These are phyloP conservation scores for Drosophila arawakana DNA, from an alignment of 1,140 invertebrate genomes.

Conservation along the genomic window DNA sequence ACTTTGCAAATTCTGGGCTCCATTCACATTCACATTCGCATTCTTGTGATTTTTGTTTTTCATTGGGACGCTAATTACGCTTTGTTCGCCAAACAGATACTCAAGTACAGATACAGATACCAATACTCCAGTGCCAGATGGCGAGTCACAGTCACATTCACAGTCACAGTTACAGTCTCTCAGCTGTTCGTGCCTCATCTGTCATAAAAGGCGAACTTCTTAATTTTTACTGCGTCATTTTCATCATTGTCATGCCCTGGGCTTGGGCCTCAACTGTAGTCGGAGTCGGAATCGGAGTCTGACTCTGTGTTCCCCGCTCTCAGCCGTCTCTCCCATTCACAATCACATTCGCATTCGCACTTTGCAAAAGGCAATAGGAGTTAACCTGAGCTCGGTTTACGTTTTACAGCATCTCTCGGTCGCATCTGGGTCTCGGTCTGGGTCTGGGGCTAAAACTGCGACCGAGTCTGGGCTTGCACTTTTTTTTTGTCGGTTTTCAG, in stretches of 20 bases:
- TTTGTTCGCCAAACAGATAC: conserved; percentile 56
- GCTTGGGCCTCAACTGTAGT: conserved; percentile 29
- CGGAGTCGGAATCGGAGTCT: not conserved
- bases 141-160: conserved; percentile 5
- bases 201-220: conserved; percentile 84
- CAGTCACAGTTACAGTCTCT: conserved; percentile 31
- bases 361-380: conserved; percentile 56
- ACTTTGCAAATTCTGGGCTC: conserved; percentile 14
- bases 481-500: conserved; percentile 33
- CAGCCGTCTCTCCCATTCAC: conserved; percentile 18
- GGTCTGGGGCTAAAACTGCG: conserved; percentile 41
- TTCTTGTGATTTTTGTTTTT: conserved; percentile 46
- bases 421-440: conserved; percentile 48
- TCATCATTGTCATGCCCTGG: conserved; percentile 81
- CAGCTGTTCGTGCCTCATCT: conserved; percentile 83
- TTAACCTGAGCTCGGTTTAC: conserved; percentile 40
- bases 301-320: conserved; percentile 34
- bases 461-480: conserved; percentile 66
- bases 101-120: conserved; percentile 20
- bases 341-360: conserved; percentile 22
- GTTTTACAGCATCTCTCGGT: conserved; percentile 67
- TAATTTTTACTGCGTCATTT: conserved; percentile 84
- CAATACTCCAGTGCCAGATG: conserved; percentile 9
- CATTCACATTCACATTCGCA: conserved; percentile 38
- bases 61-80: conserved; percentile 74